Percentiles rank a stretch among this genome's conserved stretches.
phyloP scores from a whole-genome alignment of 2,113 vertebrate species.

The Lutjanus erythropterus region DNA sequence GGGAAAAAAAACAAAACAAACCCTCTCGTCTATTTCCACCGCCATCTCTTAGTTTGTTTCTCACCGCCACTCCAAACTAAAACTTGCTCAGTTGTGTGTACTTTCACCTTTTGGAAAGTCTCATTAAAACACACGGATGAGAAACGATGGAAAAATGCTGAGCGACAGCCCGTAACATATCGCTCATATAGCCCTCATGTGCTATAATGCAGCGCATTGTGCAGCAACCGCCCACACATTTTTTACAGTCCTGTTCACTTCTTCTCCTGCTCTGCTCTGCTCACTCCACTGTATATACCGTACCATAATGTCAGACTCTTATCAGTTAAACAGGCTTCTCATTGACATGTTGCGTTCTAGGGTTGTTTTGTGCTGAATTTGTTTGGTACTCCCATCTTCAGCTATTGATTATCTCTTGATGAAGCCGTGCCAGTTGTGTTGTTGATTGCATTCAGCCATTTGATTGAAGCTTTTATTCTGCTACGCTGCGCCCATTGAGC shows the following conservation, averaged over 20 bases:
- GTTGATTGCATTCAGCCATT: constrained; percentile 20
- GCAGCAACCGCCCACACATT: constrained; percentile 58
- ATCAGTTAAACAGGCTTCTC: constrained; percentile 2
- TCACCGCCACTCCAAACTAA: constrained; percentile 36
- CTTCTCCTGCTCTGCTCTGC: constrained; percentile 45
- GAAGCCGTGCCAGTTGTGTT: neutral
- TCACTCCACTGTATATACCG: constrained; percentile 5
- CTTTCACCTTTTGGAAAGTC: constrained; percentile 9
- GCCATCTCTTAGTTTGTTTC: constrained; percentile 20
- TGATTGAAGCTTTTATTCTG: constrained; percentile 39
- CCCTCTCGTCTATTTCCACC: neutral
- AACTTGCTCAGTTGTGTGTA: neutral
- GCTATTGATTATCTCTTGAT: constrained; percentile 27
- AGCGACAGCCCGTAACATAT: constrained; percentile 47
- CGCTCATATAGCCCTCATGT: constrained; percentile 50
- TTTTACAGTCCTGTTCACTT: constrained; percentile 60
- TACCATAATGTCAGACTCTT: neutral
- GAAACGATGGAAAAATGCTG: neutral
- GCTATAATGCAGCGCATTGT: constrained; percentile 64
- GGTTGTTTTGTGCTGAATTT: neutral
- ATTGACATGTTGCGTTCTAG: neutral
- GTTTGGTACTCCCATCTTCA: constrained; percentile 7
- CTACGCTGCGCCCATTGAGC: constrained; percentile 20
- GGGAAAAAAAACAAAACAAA: neutral
- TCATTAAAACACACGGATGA: constrained; percentile 24